Conservation (phyloP, 2,113 vertebrate genomes). For the Hystrix cristata region DNA sequence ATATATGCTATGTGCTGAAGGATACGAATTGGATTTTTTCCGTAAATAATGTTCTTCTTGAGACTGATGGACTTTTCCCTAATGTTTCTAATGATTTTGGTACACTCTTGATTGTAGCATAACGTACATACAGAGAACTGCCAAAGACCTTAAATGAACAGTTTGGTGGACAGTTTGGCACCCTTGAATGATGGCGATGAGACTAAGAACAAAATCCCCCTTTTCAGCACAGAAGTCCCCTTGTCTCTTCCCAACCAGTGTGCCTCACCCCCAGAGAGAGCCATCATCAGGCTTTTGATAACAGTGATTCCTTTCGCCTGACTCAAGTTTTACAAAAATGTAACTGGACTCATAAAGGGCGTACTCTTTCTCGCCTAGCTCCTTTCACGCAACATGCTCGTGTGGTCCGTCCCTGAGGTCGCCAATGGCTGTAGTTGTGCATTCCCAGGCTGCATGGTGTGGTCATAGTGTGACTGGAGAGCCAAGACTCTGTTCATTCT, state of each 20-base stretch:
- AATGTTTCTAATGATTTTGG: not conserved
- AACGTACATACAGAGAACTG: not conserved
- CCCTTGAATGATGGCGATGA: not conserved
- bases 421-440: not conserved
- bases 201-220: not conserved
- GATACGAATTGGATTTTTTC: slow-evolving; percentile 29
- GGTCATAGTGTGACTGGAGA: not conserved
- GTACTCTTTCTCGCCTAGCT: not conserved
- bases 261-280: not conserved
- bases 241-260: not conserved
- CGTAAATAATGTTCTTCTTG: slow-evolving; percentile 1
- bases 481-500: not conserved
- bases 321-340: not conserved
- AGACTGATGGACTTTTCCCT: not conserved
- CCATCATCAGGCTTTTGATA: not conserved
- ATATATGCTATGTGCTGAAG: not conserved
- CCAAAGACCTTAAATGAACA: not conserved
- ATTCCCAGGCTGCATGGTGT: not conserved
- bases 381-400: not conserved
- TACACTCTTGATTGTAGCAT: slow-evolving; percentile 12
- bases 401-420: not conserved
- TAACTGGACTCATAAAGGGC: not conserved
- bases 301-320: not conserved
- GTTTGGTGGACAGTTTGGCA: not conserved
- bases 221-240: not conserved